These are phyloP conservation scores for Notodonta dromedarius DNA, from an alignment of 2,888 invertebrate genomes.

Conservation along the genomic window DNA sequence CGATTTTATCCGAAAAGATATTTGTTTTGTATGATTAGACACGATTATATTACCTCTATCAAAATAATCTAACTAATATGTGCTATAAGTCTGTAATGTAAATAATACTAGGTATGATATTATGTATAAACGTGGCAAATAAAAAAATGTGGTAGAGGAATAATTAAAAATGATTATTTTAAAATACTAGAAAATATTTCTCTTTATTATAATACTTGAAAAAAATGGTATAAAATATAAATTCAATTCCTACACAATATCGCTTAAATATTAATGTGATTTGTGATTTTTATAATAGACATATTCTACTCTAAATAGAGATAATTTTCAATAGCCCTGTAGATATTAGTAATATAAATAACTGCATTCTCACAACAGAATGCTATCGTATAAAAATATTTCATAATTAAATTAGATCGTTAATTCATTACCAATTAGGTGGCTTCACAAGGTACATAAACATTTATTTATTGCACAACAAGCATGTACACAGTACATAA, in stretches of 20 bases:
- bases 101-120: no score
- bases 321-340: background rate
- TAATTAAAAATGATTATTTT: background rate
- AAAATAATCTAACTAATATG: no score
- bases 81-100: no score
- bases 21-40: no score
- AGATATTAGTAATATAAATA: no score
- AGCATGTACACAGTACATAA: conserved; percentile 18
- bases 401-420: background rate
- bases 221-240: conserved; percentile 1
- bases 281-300: background rate
- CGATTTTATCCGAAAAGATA: no score
- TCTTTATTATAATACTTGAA: background rate
- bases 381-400: background rate
- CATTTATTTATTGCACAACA: background rate
- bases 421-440: background rate
- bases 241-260: background rate
- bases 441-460: background rate
- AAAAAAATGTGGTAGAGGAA: background rate
- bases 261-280: background rate
- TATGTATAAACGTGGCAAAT: background rate
- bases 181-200: conserved; percentile 7
- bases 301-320: background rate
- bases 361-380: background rate
- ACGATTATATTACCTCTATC: no score